Conservation (phyloP, 2,888 invertebrate species). For the Rhagonycha lutea region DNA sequence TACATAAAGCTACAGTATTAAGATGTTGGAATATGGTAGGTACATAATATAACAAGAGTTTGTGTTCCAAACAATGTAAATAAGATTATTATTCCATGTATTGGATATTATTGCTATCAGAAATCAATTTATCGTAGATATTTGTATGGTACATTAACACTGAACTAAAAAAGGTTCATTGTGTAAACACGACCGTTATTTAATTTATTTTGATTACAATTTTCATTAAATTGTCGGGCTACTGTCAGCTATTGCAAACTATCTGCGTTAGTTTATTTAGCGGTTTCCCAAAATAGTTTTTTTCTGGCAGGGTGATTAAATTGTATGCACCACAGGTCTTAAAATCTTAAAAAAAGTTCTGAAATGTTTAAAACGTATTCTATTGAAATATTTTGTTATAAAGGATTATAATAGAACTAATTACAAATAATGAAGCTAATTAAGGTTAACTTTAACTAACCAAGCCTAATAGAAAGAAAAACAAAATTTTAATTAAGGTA, state of each 20-base stretch:
- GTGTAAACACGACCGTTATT: background rate
- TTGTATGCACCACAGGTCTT: no score
- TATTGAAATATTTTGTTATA: no score
- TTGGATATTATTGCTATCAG: background rate
- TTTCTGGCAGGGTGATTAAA: background rate
- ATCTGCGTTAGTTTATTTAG: background rate
- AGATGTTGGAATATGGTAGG: background rate
- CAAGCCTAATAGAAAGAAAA: no score
- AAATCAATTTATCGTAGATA: background rate
- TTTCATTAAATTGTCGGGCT: background rate
- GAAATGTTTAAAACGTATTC: no score
- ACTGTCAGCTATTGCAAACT: background rate
- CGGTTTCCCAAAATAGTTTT: background rate
- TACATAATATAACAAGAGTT: background rate
- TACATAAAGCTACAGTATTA: background rate
- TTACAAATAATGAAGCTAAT: no score
- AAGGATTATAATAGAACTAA: no score
- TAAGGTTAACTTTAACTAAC: no score
- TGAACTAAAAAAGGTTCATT: background rate
- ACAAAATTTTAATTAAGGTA: no score
- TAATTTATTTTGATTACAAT: background rate
- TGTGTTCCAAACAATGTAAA: background rate
- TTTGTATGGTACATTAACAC: background rate
- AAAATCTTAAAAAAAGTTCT: no score
- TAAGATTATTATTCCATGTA: background rate